Percentiles rank a stretch among this genome's conserved stretches.
These are phyloP conservation scores for Xylophagus ater DNA, from an alignment of 2,888 invertebrate genomes.

Conservation along the genomic window DNA sequence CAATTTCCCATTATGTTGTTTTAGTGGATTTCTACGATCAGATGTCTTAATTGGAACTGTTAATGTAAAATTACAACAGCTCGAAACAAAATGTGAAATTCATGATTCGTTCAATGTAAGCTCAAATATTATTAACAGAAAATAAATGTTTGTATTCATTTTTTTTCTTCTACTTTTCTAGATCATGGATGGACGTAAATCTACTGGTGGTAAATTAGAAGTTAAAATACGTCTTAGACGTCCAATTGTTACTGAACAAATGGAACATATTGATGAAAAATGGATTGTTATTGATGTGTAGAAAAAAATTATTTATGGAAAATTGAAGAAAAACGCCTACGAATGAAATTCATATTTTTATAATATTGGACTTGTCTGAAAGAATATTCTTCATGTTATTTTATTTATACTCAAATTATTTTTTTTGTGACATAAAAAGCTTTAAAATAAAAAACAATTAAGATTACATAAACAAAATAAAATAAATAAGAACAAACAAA, in stretches of 20 bases:
- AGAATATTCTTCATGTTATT: no score
- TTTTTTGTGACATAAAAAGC: no score
- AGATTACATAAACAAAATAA: no score
- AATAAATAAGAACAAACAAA: no score
- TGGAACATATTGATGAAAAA: slow-evolving; percentile 79
- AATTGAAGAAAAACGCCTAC: not conserved
- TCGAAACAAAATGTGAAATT: slow-evolving; percentile 77
- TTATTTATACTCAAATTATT: no score
- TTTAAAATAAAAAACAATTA: no score
- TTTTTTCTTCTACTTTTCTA: slow-evolving; percentile 38
- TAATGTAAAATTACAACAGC: slow-evolving; percentile 72
- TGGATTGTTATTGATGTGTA: slow-evolving; percentile 74
- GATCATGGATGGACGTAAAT: slow-evolving; percentile 82
- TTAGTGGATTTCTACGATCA: slow-evolving; percentile 86
- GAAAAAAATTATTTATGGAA: not conserved
- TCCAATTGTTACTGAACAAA: slow-evolving; percentile 78
- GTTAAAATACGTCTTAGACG: slow-evolving; percentile 77
- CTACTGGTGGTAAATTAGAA: slow-evolving; percentile 83
- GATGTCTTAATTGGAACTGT: slow-evolving; percentile 77
- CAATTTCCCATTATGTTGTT: slow-evolving; percentile 48
- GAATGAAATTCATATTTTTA: slow-evolving; percentile 2
- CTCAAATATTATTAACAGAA: slow-evolving; percentile 22
- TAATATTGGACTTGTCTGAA: not conserved
- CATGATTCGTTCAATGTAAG: slow-evolving; percentile 91
- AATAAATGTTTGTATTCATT: slow-evolving; percentile 2